Evolutionary conservation across 2,113 vertebrate species (phyloP).

Genomic region (Alethe castanea): DNA sequence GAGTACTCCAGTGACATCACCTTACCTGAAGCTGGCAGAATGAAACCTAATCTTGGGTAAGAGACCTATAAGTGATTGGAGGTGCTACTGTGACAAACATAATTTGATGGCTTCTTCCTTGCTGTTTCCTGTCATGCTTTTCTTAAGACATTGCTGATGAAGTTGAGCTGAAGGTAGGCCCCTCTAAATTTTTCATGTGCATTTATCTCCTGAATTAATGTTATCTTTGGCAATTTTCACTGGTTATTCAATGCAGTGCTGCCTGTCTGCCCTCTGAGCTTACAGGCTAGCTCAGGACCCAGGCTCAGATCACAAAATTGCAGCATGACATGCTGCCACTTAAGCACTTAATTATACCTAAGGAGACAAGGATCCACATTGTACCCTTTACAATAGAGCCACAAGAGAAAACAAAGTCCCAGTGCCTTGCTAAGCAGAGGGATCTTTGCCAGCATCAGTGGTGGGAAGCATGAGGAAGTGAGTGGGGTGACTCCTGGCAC

Average conservation of each 20-base stretch:
- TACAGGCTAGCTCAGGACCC: background rate
- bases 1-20: background rate
- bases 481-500: background rate
- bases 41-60: constrained; percentile 49
- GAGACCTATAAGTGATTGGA: background rate
- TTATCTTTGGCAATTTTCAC: background rate
- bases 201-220: background rate
- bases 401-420: constrained; percentile 42
- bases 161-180: background rate
- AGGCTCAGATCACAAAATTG: background rate
- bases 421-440: constrained; percentile 18
- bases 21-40: background rate
- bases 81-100: background rate
- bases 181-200: background rate
- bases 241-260: background rate
- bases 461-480: constrained; percentile 18
- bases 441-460: constrained; percentile 45
- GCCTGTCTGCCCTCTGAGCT: background rate
- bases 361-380: constrained; percentile 1
- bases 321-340: background rate
- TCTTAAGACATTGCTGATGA: background rate
- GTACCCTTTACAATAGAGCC: constrained; percentile 44
- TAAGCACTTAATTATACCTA: constrained; percentile 30
- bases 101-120: background rate
- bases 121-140: background rate